These are phyloP conservation scores for Platerodrilus igneus DNA, from an alignment of 2,888 invertebrate genomes.

Conservation along the genomic window DNA sequence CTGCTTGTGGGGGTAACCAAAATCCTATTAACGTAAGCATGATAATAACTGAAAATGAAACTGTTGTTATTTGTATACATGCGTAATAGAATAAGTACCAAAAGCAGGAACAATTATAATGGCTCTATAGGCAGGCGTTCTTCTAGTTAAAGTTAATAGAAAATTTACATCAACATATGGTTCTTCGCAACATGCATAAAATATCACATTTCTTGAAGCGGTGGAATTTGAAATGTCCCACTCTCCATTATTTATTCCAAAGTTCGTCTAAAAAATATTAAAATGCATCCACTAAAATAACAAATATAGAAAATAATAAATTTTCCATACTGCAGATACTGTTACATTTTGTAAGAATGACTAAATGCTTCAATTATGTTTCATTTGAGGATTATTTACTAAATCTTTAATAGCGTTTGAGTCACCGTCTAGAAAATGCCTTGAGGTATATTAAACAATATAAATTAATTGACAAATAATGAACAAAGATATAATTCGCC, in stretches of 20 bases:
- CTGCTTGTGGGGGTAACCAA: slow-evolving; percentile 63
- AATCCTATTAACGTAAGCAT: slow-evolving; percentile 58
- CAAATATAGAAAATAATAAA: too few relatives aligned
- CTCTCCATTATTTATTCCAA: slow-evolving; percentile 44
- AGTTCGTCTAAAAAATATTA: slow-evolving; percentile 32
- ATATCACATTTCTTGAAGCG: slow-evolving; percentile 41
- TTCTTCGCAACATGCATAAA: slow-evolving; percentile 54
- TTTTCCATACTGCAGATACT: too few relatives aligned
- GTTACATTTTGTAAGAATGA: too few relatives aligned
- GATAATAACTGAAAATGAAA: slow-evolving; percentile 51
- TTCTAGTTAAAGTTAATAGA: slow-evolving; percentile 51
- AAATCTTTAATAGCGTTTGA: too few relatives aligned
- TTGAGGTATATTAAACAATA: too few relatives aligned
- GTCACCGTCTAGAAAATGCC: too few relatives aligned
- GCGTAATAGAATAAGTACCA: slow-evolving; percentile 40
- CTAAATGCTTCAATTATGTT: too few relatives aligned
- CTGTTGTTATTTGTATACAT: slow-evolving; percentile 17
- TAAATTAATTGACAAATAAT: too few relatives aligned
- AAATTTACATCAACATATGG: slow-evolving; percentile 54
- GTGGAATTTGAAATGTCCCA: slow-evolving; percentile 51
- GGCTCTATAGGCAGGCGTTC: slow-evolving; percentile 57
- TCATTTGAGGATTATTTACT: too few relatives aligned
- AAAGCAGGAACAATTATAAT: slow-evolving; percentile 60
- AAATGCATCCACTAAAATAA: too few relatives aligned
- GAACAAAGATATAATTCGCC: too few relatives aligned